Base-by-base conservation (phyloP, 2,888 invertebrate species). In the Epinotia brunnichana region DNA sequence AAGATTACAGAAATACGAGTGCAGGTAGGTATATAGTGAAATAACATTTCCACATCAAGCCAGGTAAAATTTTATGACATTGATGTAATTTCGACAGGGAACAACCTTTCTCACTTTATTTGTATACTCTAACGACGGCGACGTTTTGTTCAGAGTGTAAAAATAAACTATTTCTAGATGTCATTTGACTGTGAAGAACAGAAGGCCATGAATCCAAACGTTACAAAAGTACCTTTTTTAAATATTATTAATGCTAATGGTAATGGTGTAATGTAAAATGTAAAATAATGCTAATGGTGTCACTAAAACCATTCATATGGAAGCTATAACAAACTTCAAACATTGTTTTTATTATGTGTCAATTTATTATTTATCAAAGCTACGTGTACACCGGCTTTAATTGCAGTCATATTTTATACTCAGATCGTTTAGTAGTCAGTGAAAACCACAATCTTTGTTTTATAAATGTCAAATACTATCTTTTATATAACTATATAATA, bases 1-100 rank as follows among this genome's bases (percentile, higher is more conserved):
- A 71, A 67, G 60, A 67, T 67, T 48, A 66, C 21, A 35, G 35
- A 35, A 35, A 9, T 35, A 35, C 35, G 35, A 35, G 35, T 9
- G 9, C 35, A 1, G 7, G 29, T 35, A 35, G 35, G 9, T 35
- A 35, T 5, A 7, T 35, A 9, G 9, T 7, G 7, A 9, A 35
- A 29, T 5, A 29, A 5, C 29, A 7, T 7, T 29, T 29, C 29
- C 5, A 29, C 29, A n/a, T n/a, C n/a, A 29, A 7, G 29, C 5
- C 29, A 29, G 29, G 29, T 29, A 29, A 29, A 29, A 29, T 29
- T 7, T 7, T 29, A 7, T 29, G 7, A 29, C 29, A 29, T 5
- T 29, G 29, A 29, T 29, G 7, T 29, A 29, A 29, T 29, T 5
- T 29, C 7, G 5, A 29, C 29, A 29, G 29, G 29, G 29, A 29